Base-by-base conservation (phyloP, 2,888 invertebrate genomes). In the Caenorhabditis panamensis region DNA sequence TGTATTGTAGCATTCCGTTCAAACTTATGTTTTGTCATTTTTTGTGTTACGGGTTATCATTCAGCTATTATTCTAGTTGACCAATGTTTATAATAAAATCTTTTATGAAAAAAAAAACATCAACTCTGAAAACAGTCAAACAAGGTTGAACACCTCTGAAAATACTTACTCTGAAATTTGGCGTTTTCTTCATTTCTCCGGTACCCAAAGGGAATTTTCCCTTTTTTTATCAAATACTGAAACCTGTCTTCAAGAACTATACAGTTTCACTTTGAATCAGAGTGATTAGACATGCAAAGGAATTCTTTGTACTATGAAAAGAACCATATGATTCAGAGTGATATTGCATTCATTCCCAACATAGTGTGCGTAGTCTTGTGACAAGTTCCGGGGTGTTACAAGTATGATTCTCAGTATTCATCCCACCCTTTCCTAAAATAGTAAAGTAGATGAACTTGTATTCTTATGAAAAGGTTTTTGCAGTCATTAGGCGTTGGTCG, bases 401-500 rank as follows among this genome's bases (percentile, higher is more conserved):
- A 31, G 31, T 31, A 31, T 54, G 41, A 18, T 8, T 44, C 11
- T 0, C 0, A n/a, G n/a, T 20, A 11, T 8, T 11, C 37, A 5
- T 16, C 11, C 24, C 24, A 24, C 28, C 26, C 28, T 22, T 36
- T 47, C 20, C 5, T 6, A 11, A 47, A 47, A 11, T 47, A 5
- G 36, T 36, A 9, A 9, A 9, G 41, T 41, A 41, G 41, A 41
- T 41, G 41, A 51, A 59, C 68, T 28, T 18, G 36, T 49, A 69
- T 31, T n/a, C n/a, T n/a, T n/a, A 59, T 59, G 49, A 36, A 16
- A 4, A 54, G 71, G 62, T 54, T 63, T 62, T 53, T 53, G 61
- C 51, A 62, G 71, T 63, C 53, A 71, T 71, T 71, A 71, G 54
- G 31, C 54, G 44, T 37, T 41, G 61, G 63, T 63, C 63, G 56